phyloP scores from a whole-genome alignment of 2,797 vertebrate species.

The Sciurus vulgaris region DNA sequence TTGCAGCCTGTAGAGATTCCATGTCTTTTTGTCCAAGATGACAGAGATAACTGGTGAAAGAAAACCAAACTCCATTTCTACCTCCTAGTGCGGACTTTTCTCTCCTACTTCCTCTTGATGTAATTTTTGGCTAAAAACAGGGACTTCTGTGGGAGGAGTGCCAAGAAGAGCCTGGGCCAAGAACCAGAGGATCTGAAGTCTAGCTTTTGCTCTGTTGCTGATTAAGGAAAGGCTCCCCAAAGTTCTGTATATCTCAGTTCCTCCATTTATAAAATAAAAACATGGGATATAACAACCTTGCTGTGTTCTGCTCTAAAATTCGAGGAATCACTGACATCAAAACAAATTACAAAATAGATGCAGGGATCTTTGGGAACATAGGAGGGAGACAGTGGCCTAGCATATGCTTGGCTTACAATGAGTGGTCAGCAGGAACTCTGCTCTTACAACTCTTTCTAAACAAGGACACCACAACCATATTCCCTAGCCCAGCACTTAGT shows the following conservation, averaged over 20 bases:
- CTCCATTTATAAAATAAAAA: conserved; percentile 23
- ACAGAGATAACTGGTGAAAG: not conserved
- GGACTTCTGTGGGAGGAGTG: not conserved
- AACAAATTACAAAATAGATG: not conserved
- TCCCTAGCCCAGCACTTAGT: not conserved
- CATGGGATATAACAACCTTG: not conserved
- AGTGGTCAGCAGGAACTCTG: not conserved
- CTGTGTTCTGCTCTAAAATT: not conserved
- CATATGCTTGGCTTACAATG: not conserved
- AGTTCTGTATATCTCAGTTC: not conserved
- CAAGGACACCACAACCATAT: not conserved
- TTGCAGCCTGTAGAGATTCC: not conserved
- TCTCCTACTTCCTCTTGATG: not conserved
- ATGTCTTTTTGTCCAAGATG: not conserved
- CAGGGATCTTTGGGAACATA: not conserved
- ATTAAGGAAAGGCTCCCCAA: not conserved
- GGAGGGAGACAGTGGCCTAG: not conserved
- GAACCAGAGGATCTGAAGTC: not conserved
- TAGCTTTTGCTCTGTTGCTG: not conserved
- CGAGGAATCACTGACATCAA: not conserved
- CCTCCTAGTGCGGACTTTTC: not conserved
- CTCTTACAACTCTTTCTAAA: not conserved
- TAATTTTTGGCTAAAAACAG: conserved; percentile 2
- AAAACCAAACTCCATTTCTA: not conserved
- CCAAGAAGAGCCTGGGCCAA: not conserved